Base-by-base conservation (phyloP, 1,140 invertebrate species). In the Scaptodrosophila lebanonensis region DNA sequence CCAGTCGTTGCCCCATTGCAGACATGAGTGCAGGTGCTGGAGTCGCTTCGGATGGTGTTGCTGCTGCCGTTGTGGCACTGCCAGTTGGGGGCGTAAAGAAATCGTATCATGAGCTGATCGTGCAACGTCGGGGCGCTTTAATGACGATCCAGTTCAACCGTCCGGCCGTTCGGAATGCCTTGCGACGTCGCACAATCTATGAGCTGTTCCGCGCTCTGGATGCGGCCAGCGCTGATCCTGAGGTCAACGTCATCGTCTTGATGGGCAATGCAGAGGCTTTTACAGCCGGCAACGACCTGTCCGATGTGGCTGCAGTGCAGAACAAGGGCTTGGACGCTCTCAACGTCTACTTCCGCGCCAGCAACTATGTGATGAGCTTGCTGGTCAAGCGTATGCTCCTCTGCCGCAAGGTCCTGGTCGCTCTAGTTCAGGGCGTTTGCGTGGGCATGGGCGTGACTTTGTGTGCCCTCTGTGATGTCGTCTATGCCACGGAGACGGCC, bases 351-450 rank as follows among this genome's bases (percentile, higher is more conserved):
- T 53, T 84, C 11, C 36, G 63, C 3, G 54, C 75, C 30, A 54
- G 61, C 1, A 76, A 85, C 42, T 56, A 59, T 17, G 72, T 87
- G 39, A 67, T 89, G 56, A 91, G 91, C 43, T 87, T 91, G 22
- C 95, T 95, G 87, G 90, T 98, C 7, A 88, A 90, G 60, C 88
- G 93, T 2, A 92, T 97, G 64, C 96, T 99, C 61, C 90, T 91
- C 54, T 97, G 95, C 84, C 93, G 95, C 0, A 99, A 99, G 87
- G 89, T 97, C 12, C 82, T 99, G 32, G 90, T 98, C 51, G 94
- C 92, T 27, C 87, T 97, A 32, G 92, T 99, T 0, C 97, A 99
- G 91, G 97, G 97, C 25, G 95, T 95, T 39, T 95, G 97, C n/a
- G 91, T 98, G 58, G 98, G 98, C 12, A 92, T 99, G 63, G 92